Evolutionary conservation across 2,113 vertebrate genomes (phyloP).

Genomic region (Hassar affinis): DNA sequence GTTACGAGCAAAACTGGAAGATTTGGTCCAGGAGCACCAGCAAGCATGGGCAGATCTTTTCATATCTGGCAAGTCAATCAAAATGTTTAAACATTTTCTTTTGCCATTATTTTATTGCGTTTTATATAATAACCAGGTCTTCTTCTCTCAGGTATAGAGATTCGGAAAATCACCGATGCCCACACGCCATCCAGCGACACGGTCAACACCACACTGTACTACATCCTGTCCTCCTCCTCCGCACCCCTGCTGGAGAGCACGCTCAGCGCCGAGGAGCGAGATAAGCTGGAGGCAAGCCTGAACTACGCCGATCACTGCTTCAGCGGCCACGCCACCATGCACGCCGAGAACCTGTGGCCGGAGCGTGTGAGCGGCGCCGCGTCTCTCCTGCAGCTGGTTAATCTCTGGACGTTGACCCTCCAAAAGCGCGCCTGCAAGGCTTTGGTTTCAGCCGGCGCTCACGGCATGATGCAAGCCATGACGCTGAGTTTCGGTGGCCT

Average conservation of each 20-base stretch:
- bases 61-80: conserved; percentile 80
- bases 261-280: conserved; percentile 74
- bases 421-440: conserved; percentile 93
- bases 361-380: conserved; percentile 71
- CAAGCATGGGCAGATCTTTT: conserved; percentile 92
- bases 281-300: conserved; percentile 82
- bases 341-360: conserved; percentile 93
- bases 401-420: conserved; percentile 90
- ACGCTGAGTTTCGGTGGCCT: conserved; percentile 95
- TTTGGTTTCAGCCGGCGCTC: conserved; percentile 83
- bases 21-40: conserved; percentile 84
- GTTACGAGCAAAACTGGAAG: conserved; percentile 74
- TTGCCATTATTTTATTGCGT: background rate
- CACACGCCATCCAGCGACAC: conserved; percentile 89
- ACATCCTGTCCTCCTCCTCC: conserved; percentile 80
- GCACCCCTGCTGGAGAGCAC: conserved; percentile 82
- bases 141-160: conserved; percentile 82
- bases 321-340: conserved; percentile 96
- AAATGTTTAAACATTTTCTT: background rate
- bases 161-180: conserved; percentile 88
- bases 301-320: conserved; percentile 97
- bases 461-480: conserved; percentile 92
- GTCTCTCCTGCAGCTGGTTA: conserved; percentile 89
- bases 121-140: background rate
- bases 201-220: conserved; percentile 93